Conservation (phyloP, 1,140 invertebrate species). For the Meloidogyne floridensis region DNA sequence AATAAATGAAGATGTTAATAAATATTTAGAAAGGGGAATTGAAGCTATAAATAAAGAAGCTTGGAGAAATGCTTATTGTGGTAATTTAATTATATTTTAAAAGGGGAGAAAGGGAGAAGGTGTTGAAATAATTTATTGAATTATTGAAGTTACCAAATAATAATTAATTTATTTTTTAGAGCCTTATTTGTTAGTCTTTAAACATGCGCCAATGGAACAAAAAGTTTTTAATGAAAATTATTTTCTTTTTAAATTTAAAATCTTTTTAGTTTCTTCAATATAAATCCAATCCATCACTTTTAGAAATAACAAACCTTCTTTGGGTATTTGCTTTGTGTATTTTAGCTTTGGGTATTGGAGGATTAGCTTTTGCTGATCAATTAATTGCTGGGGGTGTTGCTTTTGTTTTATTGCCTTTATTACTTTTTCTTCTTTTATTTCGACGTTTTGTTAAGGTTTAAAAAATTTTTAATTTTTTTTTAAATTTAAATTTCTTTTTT, state of each 20-base stretch:
- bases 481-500: neutral
- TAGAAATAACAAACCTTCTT: slow-evolving; percentile 49
- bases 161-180: slow-evolving; percentile 13
- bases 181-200: slow-evolving; percentile 39
- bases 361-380: slow-evolving; percentile 32
- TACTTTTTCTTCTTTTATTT: slow-evolving; percentile 39
- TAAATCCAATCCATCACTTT: slow-evolving; percentile 50
- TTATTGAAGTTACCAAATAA: neutral
- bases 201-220: slow-evolving; percentile 44
- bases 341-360: slow-evolving; percentile 42
- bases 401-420: slow-evolving; percentile 33
- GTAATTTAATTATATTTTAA: neutral
- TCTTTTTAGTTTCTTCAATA: slow-evolving; percentile 53
- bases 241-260: neutral
- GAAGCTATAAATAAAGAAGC: slow-evolving; percentile 55
- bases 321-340: slow-evolving; percentile 42
- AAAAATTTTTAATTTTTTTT: slow-evolving; percentile 24
- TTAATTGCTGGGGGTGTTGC: slow-evolving; percentile 34
- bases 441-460: slow-evolving; percentile 31
- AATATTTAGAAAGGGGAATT: slow-evolving; percentile 52
- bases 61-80: slow-evolving; percentile 52
- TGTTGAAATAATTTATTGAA: neutral
- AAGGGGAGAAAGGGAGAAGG: neutral
- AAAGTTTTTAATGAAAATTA: slow-evolving; percentile 33
- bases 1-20: slow-evolving; percentile 54